phyloP scores from a whole-genome alignment of 64 coral and sea anemone genomes.

The Montipora efflorescens region DNA sequence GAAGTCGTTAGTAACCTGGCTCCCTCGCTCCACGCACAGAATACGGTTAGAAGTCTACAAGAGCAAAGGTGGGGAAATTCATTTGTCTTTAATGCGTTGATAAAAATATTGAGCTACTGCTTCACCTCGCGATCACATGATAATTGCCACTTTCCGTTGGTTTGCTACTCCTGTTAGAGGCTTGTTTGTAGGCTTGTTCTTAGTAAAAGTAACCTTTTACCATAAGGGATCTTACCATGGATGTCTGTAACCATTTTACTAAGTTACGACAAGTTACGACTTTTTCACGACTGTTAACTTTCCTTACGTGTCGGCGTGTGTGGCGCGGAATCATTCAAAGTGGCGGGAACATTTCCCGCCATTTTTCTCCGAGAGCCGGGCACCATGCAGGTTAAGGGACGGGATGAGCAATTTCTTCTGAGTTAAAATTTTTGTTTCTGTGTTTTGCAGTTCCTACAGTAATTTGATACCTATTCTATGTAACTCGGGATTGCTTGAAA shows the following conservation, averaged over 20 bases:
- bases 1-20: slow-evolving; percentile 56
- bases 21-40: slow-evolving; percentile 29
- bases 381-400: too few relatives aligned
- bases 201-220: neutral
- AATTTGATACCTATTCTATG: too few relatives aligned
- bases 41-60: slow-evolving; percentile 50
- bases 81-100: too few relatives aligned
- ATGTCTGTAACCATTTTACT: neutral
- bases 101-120: too few relatives aligned
- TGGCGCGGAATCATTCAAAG: neutral
- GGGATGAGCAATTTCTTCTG: too few relatives aligned
- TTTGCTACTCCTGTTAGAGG: neutral
- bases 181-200: neutral
- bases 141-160: neutral
- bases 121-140: too few relatives aligned
- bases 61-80: slow-evolving; percentile 61
- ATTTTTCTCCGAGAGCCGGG: neutral
- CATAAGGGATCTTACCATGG: neutral
- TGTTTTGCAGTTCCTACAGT: too few relatives aligned
- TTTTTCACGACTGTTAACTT: too few relatives aligned
- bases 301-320: neutral
- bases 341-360: neutral
- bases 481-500: too few relatives aligned
- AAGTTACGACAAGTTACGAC: neutral
- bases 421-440: too few relatives aligned